Percentiles rank a stretch among this genome's conserved stretches.
These are phyloP conservation scores for Cercopithecus diana DNA, from an alignment of 2,797 vertebrate species.

Conservation along the genomic window DNA sequence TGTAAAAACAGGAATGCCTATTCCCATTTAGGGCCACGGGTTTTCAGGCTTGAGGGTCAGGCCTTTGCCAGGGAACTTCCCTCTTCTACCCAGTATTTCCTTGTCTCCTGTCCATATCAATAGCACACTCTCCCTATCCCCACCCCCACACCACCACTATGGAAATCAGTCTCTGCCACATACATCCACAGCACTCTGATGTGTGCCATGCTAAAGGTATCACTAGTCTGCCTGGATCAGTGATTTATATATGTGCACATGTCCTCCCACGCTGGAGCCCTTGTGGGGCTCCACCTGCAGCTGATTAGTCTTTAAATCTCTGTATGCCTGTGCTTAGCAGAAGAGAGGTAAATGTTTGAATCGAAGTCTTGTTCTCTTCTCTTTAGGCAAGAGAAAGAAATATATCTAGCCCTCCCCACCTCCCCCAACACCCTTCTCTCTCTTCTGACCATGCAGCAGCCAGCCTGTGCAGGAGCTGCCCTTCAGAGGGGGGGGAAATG, in stretches of 20 bases:
- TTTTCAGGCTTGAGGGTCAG: background rate
- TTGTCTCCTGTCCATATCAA: background rate
- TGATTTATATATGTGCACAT: accelerated
- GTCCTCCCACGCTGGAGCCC: background rate
- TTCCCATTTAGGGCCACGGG: background rate
- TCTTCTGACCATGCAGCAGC: background rate
- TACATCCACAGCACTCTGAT: background rate
- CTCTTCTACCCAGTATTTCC: background rate
- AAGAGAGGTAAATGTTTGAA: background rate
- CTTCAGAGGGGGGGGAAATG: background rate
- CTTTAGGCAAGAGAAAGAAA: background rate
- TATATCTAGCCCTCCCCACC: accelerated
- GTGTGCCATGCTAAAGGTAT: accelerated
- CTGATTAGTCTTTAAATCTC: background rate
- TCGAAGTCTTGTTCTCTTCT: background rate
- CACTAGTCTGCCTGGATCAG: background rate
- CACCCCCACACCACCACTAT: accelerated
- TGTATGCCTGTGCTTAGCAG: background rate
- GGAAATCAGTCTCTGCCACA: background rate
- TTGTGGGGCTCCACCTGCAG: background rate
- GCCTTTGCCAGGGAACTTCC: background rate
- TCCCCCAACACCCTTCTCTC: background rate
- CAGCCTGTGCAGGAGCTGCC: background rate
- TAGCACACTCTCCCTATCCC: accelerated
- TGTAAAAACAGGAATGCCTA: background rate